These are phyloP conservation scores for Dichetophora obliterata DNA, from an alignment of 2,888 invertebrate species.

Conservation along the genomic window DNA sequence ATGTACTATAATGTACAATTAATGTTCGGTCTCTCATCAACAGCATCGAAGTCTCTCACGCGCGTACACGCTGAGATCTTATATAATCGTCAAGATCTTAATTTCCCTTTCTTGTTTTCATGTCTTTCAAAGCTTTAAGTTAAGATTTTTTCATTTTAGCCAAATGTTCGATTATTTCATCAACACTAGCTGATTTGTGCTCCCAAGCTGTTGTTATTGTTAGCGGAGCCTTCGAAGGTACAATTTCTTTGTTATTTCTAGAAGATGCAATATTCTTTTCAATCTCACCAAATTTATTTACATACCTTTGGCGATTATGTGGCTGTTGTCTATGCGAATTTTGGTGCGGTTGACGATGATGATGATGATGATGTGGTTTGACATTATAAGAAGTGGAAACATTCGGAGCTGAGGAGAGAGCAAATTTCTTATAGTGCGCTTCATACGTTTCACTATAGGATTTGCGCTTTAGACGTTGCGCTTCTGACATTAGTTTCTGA, in stretches of 20 bases:
- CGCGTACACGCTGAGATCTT: no score
- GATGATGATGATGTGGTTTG: background rate
- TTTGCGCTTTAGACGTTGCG: constrained; percentile 32
- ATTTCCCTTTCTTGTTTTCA: background rate
- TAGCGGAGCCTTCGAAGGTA: background rate
- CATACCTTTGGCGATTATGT: constrained; percentile 18
- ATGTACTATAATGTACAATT: no score
- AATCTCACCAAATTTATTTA: constrained; percentile 40
- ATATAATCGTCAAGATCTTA: background rate
- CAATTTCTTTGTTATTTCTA: constrained; percentile 14
- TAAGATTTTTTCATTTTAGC: constrained; percentile 26
- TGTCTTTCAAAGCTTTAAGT: background rate
- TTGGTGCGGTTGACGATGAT: constrained; percentile 3
- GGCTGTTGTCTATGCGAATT: background rate
- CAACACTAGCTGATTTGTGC: constrained; percentile 29
- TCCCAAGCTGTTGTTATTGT: constrained; percentile 39
- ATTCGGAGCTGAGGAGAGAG: background rate
- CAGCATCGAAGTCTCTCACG: no score
- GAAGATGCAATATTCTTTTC: constrained; percentile 12
- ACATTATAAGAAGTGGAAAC: background rate
- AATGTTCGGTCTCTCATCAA: no score
- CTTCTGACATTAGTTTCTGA: constrained; percentile 1
- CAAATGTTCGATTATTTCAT: constrained; percentile 37
- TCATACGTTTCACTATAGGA: constrained; percentile 8
- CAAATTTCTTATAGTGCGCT: constrained; percentile 11